Evolutionary conservation across 2,797 vertebrate genomes (phyloP), one percentile per base, ranked within the genome.

Genomic region (Esox masquinongy): DNA sequence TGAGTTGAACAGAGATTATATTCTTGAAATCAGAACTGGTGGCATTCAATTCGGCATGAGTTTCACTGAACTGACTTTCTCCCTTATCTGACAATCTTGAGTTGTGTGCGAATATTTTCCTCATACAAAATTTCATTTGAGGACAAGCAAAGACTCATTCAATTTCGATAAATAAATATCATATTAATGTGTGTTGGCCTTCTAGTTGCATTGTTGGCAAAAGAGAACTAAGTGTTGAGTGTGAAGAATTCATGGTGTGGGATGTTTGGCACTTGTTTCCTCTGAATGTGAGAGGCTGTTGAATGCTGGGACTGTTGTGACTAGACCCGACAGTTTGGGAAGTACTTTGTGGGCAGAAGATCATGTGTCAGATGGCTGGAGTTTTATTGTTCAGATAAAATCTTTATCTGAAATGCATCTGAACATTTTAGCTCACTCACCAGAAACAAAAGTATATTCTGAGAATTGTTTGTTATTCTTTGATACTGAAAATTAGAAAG

Each of bases 1-100:
- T 51, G 12, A 17, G 70, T 34, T 53, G 70, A 56, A 72, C 70
- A 56, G 56, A 64, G 19, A 16, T 50, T 1, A 39, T 78, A 56
- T 24, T 68, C 64, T 51, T 49, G 34, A 14, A 69, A 68, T 36
- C 78, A 49, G 26, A 68, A 49, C 39, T 51, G 24, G 24, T 22
- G 26, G 24, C 2, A 7, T 70, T 50, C 24, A 17, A 7, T 26
- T 51, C 26, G 43, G 67, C 31, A 49, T 73, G 29, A 43, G 29
- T 15, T 14, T 7, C 12, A 47, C 39, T 70, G 39, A 39, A 72
- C 70, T 74, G 49, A 56, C 50, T n/a, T 34, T 16, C 14, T 26
- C 22, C 12, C 24, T 19, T 75, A 51, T 4, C 24, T 2, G 26
- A 15, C 47, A 50, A 16, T 14, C 1, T 31, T 31, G 22, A 68